Conservation (phyloP, 1,140 invertebrate genomes). For the Pollicipes pollicipes region DNA sequence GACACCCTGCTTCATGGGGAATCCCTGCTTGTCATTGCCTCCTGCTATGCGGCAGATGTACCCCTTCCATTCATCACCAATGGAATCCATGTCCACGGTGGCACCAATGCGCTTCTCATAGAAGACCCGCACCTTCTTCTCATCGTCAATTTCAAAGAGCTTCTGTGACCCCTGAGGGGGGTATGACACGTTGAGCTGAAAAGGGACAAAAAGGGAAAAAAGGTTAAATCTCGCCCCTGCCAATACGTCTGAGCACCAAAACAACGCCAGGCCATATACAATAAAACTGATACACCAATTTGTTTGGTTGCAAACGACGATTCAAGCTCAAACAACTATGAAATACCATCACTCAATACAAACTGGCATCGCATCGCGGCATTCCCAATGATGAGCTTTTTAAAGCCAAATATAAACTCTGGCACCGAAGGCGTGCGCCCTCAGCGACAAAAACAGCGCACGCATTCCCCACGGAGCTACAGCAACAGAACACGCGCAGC, state of each 20-base stretch:
- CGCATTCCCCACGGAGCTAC: no score
- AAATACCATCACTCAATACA: no score
- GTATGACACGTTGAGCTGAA: conserved; percentile 92
- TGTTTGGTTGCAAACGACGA: no score
- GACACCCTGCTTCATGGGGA: conserved; percentile 99
- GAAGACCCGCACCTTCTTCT: conserved; percentile 91
- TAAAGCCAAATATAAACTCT: no score
- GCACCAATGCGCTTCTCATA: conserved; percentile 98
- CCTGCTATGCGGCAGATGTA: conserved; percentile 89
- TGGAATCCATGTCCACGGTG: conserved; percentile 77
- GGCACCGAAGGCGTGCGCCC: no score
- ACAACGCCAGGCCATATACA: no score
- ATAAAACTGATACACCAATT: no score
- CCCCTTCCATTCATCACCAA: conserved; percentile 99
- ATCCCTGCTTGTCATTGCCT: conserved; percentile 99
- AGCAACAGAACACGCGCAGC: no score
- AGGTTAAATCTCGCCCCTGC: background rate
- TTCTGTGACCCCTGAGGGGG: conserved; percentile 98
- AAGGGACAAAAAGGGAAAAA: background rate
- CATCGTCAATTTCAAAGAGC: conserved; percentile 92
- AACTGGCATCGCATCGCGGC: no score
- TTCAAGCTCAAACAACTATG: no score
- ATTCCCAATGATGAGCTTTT: no score
- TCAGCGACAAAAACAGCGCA: background rate
- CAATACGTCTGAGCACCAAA: background rate